phyloP scores from a whole-genome alignment of 2,888 invertebrate genomes.

The Acronicta psi region DNA sequence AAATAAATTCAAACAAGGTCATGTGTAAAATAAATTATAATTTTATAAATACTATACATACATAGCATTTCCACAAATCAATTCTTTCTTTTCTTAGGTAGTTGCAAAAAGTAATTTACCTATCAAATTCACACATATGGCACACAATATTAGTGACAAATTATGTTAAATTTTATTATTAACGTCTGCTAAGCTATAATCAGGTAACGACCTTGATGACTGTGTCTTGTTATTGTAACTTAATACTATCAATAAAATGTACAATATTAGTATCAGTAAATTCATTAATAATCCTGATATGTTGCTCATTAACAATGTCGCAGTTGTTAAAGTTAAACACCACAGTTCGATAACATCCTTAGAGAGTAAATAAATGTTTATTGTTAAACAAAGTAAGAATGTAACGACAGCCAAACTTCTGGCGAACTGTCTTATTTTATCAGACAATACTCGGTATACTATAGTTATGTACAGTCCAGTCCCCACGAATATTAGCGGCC shows the following conservation, averaged over 20 bases:
- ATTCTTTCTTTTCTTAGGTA: too few relatives aligned
- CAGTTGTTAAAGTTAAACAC: conserved; percentile 66
- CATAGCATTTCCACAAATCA: too few relatives aligned
- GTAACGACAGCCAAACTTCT: conserved; percentile 77
- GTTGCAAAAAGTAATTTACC: too few relatives aligned
- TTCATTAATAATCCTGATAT: conserved; percentile 76
- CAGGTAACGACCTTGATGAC: conserved; percentile 63
- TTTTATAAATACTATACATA: conserved; percentile 11
- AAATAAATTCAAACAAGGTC: conserved; percentile 26
- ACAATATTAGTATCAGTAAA: conserved; percentile 73
- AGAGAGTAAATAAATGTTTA: conserved; percentile 78
- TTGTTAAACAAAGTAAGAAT: conserved; percentile 78
- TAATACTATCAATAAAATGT: conserved; percentile 71
- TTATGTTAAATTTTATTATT: conserved; percentile 36
- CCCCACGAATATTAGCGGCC: conserved; percentile 79
- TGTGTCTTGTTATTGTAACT: conserved; percentile 69
- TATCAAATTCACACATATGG: neutral
- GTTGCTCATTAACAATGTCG: conserved; percentile 68
- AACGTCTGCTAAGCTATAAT: conserved; percentile 63
- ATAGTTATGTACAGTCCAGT: conserved; percentile 73
- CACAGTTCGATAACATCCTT: conserved; percentile 76
- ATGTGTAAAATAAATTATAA: conserved; percentile 37
- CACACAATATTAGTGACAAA: conserved; percentile 7
- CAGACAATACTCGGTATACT: conserved; percentile 73
- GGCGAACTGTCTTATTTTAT: conserved; percentile 77